These are phyloP conservation scores for Halesus radiatus DNA, from an alignment of 1,140 invertebrate species.

Conservation along the genomic window DNA sequence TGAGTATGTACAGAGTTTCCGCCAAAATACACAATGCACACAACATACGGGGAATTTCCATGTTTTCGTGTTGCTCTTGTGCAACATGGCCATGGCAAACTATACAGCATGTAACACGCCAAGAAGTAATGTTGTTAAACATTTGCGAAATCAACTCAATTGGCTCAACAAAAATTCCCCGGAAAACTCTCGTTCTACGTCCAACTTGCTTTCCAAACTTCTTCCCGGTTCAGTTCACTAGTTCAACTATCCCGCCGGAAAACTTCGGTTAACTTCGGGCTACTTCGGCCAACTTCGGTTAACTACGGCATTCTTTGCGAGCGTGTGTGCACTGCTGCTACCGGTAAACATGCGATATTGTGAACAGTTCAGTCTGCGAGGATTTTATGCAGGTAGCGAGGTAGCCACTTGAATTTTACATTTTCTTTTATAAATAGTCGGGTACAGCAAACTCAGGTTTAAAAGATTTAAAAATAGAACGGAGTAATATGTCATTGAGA, in stretches of 20 bases:
- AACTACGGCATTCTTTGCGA: constrained; percentile 26
- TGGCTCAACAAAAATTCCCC: constrained; percentile 12
- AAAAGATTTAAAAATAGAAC: no score
- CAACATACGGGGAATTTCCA: no score
- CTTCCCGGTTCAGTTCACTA: neutral
- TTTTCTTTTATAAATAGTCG: no score
- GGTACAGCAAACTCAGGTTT: no score
- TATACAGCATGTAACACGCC: neutral
- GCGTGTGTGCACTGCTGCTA: neutral
- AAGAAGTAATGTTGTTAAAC: neutral
- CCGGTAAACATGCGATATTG: constrained; percentile 1
- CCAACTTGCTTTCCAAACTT: neutral
- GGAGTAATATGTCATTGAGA: no score
- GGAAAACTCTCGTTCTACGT: neutral
- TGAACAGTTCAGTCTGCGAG: neutral
- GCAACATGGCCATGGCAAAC: neutral
- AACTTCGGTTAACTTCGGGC: no score
- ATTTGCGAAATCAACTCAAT: constrained; percentile 13
- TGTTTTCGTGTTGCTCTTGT: neutral
- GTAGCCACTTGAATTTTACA: neutral
- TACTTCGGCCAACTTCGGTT: constrained; percentile 8
- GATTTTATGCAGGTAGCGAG: neutral
- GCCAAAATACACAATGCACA: no score
- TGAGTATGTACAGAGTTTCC: no score
- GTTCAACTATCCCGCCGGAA: neutral